Evolutionary conservation across 2,113 vertebrate species (phyloP), one percentile per base, ranked within the genome.

Genomic region (Hippocampus abdominalis): DNA sequence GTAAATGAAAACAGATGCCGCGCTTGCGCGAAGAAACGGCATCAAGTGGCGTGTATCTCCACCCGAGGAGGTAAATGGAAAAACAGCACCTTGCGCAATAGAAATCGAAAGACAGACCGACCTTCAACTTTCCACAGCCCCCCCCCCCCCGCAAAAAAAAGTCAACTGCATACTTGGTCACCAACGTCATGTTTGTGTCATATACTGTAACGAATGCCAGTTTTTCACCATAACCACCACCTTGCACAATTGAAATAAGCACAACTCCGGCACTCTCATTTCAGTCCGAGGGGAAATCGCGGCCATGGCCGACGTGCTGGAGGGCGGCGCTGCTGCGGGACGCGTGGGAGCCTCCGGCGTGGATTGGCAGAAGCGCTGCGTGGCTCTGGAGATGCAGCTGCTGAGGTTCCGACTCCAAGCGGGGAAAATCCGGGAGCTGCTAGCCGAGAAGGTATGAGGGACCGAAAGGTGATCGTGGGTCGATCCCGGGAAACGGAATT

Each of bases 371-470:
- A 94, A 95, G 56, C 89, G 93, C 69, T 96, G 94, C 77, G 74
- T 94, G 5, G 84, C 85, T 0, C 77, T 96, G 82, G 94, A 96
- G 84, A 92, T 93, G 74, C 95, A 96, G 89, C 93, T 96, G 84
- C 93, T 94, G 85, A 92, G 92, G 86, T 96, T 96, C 85, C 91
- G 93, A 66, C 89, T 96, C 25, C 94, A 96, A 84, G 94, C 95
- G 21, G 92, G 94, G 77, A 96, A 94, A 85, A 94, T 96, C 78
- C 90, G 94, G 51, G 93, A 95, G 78, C 90, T 95, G 72, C 88
- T 96, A 83, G 94, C 93, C 57, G 94, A 96, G 78, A 96, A 95
- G 93, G 94, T 96, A 82, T 87, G 90, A n/a, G 6, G 23, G 40
- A 42, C 68, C 40, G 65, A 21, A 67, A 36, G 64, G 13, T 23